These are phyloP conservation scores for Rhinolophus ferrumequinum DNA, from an alignment of 2,113 vertebrate species.

Conservation along the genomic window DNA sequence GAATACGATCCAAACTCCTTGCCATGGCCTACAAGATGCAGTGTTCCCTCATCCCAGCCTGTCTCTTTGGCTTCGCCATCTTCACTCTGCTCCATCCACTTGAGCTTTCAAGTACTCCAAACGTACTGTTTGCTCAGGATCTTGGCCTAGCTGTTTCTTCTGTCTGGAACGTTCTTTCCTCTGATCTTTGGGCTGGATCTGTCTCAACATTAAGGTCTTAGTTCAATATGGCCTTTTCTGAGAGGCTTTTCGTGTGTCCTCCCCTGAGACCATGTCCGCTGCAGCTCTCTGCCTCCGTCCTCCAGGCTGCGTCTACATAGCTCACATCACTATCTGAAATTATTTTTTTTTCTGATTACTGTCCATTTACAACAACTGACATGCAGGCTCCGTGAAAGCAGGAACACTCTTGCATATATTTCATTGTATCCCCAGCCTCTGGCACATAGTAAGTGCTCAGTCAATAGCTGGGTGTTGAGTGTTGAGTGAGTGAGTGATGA, in stretches of 20 bases:
- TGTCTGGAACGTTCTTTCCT: conserved; percentile 22
- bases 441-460: not conserved
- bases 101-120: not conserved
- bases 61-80: not conserved
- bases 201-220: not conserved
- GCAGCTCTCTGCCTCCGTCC: not conserved
- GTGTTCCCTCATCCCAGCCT: not conserved
- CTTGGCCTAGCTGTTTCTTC: conserved; percentile 47
- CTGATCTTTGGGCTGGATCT: not conserved
- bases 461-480: not conserved
- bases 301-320: not conserved
- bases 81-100: not conserved
- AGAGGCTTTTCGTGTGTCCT: not conserved
- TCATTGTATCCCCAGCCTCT: not conserved
- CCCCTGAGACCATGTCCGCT: not conserved
- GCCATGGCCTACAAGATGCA: not conserved
- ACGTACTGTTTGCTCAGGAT: not conserved
- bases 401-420: not conserved
- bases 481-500: not conserved
- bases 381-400: not conserved
- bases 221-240: not conserved
- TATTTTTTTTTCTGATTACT: conserved; percentile 35
- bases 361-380: not conserved
- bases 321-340: conserved; percentile 6
- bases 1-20: conserved; percentile 37